Conservation (phyloP, 2,888 invertebrate genomes). For the Hesperia comma region DNA sequence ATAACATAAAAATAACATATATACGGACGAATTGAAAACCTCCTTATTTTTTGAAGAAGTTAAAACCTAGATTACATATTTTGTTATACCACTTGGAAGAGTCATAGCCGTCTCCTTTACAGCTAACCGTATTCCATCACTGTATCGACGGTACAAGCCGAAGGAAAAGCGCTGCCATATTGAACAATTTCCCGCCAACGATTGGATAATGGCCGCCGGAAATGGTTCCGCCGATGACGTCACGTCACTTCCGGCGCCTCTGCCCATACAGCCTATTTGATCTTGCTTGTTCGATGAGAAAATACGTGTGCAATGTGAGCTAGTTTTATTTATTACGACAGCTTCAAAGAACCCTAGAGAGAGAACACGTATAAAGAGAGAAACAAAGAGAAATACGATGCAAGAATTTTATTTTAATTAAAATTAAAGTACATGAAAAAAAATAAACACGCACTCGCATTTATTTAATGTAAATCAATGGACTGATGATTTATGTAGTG, state of each 20-base stretch:
- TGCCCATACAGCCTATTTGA: slow-evolving; percentile 47
- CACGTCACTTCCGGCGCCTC: slow-evolving; percentile 50
- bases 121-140: not conserved
- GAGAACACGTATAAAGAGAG: no score
- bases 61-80: no score
- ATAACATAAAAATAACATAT: no score
- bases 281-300: slow-evolving; percentile 11
- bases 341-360: no score
- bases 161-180: slow-evolving; percentile 37
- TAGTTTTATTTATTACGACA: slow-evolving; percentile 37
- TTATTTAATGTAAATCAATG: no score
- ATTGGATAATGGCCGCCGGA: slow-evolving; percentile 71
- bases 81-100: not conserved
- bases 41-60: no score
- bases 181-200: slow-evolving; percentile 59
- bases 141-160: slow-evolving; percentile 17
- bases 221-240: slow-evolving; percentile 68
- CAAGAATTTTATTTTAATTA: no score
- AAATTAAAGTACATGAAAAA: no score
- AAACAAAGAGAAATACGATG: no score
- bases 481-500: no score
- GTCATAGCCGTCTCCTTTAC: not conserved
- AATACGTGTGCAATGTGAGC: slow-evolving; percentile 43
- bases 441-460: no score
- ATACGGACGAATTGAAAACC: no score